These are phyloP conservation scores for Polyergus mexicanus DNA, from an alignment of 1,140 invertebrate species.

Conservation along the genomic window DNA sequence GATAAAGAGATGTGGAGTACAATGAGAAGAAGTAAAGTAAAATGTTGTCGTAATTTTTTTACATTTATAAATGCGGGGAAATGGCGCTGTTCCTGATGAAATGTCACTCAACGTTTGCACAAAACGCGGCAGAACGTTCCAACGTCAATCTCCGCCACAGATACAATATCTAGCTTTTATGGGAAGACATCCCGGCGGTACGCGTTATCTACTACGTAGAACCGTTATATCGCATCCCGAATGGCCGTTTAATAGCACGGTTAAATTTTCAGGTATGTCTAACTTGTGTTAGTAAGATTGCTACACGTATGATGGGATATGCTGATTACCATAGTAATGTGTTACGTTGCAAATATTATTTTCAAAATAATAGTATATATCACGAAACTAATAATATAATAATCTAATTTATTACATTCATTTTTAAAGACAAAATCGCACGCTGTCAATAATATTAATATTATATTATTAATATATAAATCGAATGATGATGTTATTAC, in stretches of 20 bases:
- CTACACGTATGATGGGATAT: background rate
- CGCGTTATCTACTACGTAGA: background rate
- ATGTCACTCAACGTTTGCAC: no score
- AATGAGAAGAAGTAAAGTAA: background rate
- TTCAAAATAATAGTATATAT: no score
- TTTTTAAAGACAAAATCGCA: no score
- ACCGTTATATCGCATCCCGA: background rate
- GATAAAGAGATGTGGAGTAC: background rate
- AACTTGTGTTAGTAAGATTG: background rate
- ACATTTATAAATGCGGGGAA: no score
- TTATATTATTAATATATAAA: no score
- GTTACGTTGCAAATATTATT: no score
- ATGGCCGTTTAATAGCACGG: background rate
- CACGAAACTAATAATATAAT: no score
- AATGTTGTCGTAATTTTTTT: background rate
- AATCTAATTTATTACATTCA: no score
- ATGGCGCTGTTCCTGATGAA: no score
- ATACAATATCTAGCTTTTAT: slow-evolving; percentile 3
- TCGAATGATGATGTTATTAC: no score
- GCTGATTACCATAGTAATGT: no score
- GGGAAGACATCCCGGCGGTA: background rate
- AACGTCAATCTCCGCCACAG: background rate
- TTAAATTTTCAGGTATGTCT: background rate
- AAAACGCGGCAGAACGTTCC: background rate
- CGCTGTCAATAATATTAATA: no score